A percentile compares a stretch with the other conserved stretches of the same genome.
Conservation (phyloP, 2,113 vertebrate genomes). For the Cavia aperea region DNA sequence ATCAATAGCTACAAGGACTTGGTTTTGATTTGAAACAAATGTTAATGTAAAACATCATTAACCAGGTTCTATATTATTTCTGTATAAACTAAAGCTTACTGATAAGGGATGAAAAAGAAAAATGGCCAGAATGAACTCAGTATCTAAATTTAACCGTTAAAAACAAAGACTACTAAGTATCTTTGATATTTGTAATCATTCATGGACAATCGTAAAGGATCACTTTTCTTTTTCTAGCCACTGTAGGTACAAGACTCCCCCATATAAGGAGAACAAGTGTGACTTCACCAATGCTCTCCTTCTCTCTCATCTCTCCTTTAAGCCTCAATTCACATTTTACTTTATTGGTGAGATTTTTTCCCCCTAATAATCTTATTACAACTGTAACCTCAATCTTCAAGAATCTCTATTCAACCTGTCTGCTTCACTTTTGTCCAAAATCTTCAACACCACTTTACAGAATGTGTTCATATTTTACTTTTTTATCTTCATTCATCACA, state of each 20-base stretch:
- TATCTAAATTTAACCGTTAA: background rate
- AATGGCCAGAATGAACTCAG: background rate
- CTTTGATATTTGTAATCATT: background rate
- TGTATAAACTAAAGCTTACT: background rate
- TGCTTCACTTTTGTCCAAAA: slow-evolving; percentile 14
- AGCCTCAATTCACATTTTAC: slow-evolving; percentile 27
- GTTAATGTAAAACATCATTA: background rate
- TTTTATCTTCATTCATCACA: background rate
- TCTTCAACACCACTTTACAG: background rate
- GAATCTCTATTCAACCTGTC: background rate
- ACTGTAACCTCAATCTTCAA: background rate
- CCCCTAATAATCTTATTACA: background rate
- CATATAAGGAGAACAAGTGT: background rate
- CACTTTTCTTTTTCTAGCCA: background rate
- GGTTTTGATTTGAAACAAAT: background rate
- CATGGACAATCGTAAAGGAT: background rate
- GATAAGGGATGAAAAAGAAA: background rate
- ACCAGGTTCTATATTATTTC: background rate
- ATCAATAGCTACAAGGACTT: background rate
- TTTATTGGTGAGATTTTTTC: background rate
- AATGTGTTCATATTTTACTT: background rate
- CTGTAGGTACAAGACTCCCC: background rate
- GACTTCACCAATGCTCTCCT: background rate
- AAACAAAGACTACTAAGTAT: background rate
- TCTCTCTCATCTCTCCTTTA: background rate